Evolutionary conservation across 2,797 vertebrate genomes (phyloP), one percentile per base, ranked within the genome.

Genomic region (Bovichtus variegatus): DNA sequence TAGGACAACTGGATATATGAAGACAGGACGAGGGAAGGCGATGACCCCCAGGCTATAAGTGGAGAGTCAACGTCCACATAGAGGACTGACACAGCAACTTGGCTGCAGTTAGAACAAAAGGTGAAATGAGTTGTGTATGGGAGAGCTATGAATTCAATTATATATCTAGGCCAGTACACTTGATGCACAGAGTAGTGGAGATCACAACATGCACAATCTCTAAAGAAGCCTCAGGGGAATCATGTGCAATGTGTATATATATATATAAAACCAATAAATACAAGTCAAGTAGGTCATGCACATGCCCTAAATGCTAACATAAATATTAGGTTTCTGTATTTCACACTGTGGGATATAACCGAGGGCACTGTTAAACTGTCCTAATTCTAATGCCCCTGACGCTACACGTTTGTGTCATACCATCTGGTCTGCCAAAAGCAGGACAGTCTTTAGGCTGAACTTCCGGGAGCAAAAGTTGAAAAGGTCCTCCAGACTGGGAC

Each of bases 391-490:
- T 7, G 16, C 11, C 11, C 19, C 11, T 18, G 38, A 57, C 6
- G 41, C 54, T 12, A 49, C 49, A 23, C 7, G 29, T 65, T 21
- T 63, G 44, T 19, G 44, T 49, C 82, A 80, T 95, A 99, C 98
- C 98, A 99, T 99, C 92, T 99, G 98, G 95, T 99, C 98, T 19
- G 98, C 98, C 91, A 99, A 85, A 68, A 99, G 96, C 85, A 99
- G 95, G 84, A 99, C 98, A 0, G 98, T 99, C 94, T 99, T 99
- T 68, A 99, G 95, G 94, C 97, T 99, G 95, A 99, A 99, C 93
- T 99, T 99, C 87, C 97, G 95, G 57, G 98, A 99, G 89, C 98
- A 99, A 87, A 99, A 99, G 94, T 99, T 99, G 91, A 99, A 99
- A 72, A 99, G 97, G 93, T 99, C 98, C 88, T 99, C 98, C 53